phyloP scores from a whole-genome alignment of 2,888 invertebrate genomes.

The Eumerus sabulonum region DNA sequence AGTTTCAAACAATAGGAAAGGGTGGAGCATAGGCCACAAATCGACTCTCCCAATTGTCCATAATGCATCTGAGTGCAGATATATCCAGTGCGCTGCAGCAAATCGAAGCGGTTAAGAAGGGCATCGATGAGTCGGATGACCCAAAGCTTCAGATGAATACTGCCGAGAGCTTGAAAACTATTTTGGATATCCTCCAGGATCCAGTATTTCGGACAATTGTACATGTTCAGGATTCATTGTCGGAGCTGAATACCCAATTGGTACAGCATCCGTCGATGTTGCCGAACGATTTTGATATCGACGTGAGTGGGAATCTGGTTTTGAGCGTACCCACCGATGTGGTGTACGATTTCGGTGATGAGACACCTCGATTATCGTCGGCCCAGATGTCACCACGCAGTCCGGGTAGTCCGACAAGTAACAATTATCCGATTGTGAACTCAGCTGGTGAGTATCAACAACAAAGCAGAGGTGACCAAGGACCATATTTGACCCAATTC shows the following conservation, averaged over 20 bases:
- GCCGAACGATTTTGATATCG: slow-evolving; percentile 96
- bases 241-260: slow-evolving; percentile 91
- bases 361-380: slow-evolving; percentile 86
- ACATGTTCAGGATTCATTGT: slow-evolving; percentile 93
- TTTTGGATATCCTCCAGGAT: slow-evolving; percentile 91
- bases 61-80: slow-evolving; percentile 81
- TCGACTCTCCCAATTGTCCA: neutral
- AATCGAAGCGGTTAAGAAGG: slow-evolving; percentile 92
- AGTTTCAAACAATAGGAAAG: slow-evolving; percentile 47
- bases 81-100: slow-evolving; percentile 94
- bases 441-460: slow-evolving; percentile 60
- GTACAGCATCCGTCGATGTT: slow-evolving; percentile 94
- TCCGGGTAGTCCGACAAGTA: slow-evolving; percentile 81
- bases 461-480: neutral
- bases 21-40: slow-evolving; percentile 42
- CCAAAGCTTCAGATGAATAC: slow-evolving; percentile 86
- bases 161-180: slow-evolving; percentile 88
- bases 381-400: slow-evolving; percentile 86
- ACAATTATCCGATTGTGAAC: slow-evolving; percentile 57
- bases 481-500: too few species aligned
- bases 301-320: slow-evolving; percentile 87
- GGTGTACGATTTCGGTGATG: slow-evolving; percentile 82
- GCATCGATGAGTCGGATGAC: slow-evolving; percentile 91
- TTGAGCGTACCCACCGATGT: slow-evolving; percentile 82
- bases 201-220: slow-evolving; percentile 94